Conservation (phyloP, 2,113 vertebrate genomes). For the Saccopteryx leptura region DNA sequence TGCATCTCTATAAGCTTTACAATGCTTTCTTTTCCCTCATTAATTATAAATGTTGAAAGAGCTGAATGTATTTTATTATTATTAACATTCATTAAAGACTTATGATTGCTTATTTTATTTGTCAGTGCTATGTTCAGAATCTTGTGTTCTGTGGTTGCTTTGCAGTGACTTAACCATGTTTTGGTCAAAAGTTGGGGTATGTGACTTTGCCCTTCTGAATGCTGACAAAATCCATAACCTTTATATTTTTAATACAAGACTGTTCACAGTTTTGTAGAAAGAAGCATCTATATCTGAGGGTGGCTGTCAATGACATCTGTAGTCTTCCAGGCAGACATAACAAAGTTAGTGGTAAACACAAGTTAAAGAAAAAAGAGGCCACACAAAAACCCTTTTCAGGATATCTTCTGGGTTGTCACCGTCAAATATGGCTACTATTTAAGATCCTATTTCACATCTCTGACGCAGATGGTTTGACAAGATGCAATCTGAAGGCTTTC, state of each 20-base stretch:
- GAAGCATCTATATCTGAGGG: not conserved
- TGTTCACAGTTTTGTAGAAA: slow-evolving; percentile 47
- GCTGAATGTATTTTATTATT: slow-evolving; percentile 10
- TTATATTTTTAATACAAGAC: slow-evolving; percentile 38
- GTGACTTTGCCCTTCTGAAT: slow-evolving; percentile 34
- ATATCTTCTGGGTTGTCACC: slow-evolving; percentile 42
- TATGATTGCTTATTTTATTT: slow-evolving; percentile 8
- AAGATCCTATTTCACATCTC: slow-evolving; percentile 63
- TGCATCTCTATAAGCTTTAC: not conserved
- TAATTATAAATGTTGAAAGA: not conserved
- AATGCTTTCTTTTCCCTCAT: not conserved
- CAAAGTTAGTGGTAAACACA: not conserved
- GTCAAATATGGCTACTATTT: slow-evolving; percentile 41
- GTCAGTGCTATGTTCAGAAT: not conserved
- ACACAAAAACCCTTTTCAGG: slow-evolving; percentile 14
- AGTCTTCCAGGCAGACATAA: not conserved
- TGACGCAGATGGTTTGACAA: slow-evolving; percentile 61
- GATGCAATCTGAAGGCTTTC: slow-evolving; percentile 80
- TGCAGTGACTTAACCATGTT: not conserved
- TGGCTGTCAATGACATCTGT: not conserved
- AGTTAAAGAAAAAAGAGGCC: not conserved
- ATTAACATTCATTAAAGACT: not conserved
- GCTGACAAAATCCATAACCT: not conserved
- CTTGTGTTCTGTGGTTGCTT: not conserved
- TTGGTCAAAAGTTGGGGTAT: not conserved